Evolutionary conservation across 2,113 vertebrate genomes (phyloP).

Genomic region (Thamnaconus septentrionalis): DNA sequence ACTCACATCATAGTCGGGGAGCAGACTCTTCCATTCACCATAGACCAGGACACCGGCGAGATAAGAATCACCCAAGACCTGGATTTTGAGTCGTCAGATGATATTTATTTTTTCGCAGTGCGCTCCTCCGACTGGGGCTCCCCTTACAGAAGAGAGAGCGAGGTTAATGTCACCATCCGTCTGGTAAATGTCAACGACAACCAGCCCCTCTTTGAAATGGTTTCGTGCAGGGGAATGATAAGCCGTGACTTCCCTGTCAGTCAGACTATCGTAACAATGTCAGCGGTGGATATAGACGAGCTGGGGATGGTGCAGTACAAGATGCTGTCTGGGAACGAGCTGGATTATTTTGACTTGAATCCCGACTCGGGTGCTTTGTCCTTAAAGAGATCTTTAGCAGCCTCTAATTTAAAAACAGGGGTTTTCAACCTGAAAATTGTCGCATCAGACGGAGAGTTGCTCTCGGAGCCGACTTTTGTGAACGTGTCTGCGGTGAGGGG

Average conservation of each 20-base stretch:
- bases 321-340: slow-evolving; percentile 91
- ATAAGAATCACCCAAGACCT: slow-evolving; percentile 86
- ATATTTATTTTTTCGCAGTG: slow-evolving; percentile 86
- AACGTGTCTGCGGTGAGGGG: slow-evolving; percentile 93
- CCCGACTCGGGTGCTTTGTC: slow-evolving; percentile 90
- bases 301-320: slow-evolving; percentile 88
- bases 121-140: slow-evolving; percentile 96
- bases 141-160: slow-evolving; percentile 90
- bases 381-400: slow-evolving; percentile 83
- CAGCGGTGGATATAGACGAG: slow-evolving; percentile 94
- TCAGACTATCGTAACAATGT: slow-evolving; percentile 89
- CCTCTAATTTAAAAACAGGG: slow-evolving; percentile 80
- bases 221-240: slow-evolving; percentile 90
- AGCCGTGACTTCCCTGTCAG: slow-evolving; percentile 87
- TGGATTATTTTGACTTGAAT: slow-evolving; percentile 90
- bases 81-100: slow-evolving; percentile 92
- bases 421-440: slow-evolving; percentile 87
- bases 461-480: slow-evolving; percentile 89
- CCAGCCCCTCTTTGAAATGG: slow-evolving; percentile 90
- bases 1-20: slow-evolving; percentile 88
- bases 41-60: slow-evolving; percentile 90
- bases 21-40: slow-evolving; percentile 83
- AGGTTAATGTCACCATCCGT: slow-evolving; percentile 90
- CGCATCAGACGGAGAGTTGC: slow-evolving; percentile 89
- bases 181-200: slow-evolving; percentile 94